Conservation (phyloP, 37 sponge, comb jelly and placozoan species). For the Ephydatia muelleri region DNA sequence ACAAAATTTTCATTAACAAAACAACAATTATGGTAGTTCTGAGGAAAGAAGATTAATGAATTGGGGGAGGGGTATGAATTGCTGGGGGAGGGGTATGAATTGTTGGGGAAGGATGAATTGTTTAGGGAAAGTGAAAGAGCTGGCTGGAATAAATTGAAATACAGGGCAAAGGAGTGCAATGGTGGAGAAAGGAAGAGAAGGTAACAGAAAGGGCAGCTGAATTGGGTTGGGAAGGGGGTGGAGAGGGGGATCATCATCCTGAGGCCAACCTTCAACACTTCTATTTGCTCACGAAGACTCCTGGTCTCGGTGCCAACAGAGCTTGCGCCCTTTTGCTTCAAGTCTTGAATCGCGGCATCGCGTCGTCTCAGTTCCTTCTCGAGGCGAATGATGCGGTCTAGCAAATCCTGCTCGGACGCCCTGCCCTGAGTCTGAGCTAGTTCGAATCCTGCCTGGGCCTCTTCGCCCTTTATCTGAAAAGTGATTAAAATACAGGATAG, state of each 20-base stretch:
- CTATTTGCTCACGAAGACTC: slow-evolving; percentile 13
- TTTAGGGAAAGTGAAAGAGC: neutral
- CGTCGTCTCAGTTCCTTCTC: slow-evolving; percentile 32
- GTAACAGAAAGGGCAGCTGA: neutral
- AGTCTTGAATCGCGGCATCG: slow-evolving; percentile 11
- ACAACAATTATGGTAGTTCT: no score
- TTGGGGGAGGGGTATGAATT: neutral
- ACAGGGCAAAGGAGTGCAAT: neutral
- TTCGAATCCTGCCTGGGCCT: slow-evolving; percentile 22
- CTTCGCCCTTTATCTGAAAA: slow-evolving; percentile 18
- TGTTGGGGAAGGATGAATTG: neutral
- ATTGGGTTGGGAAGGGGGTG: no score
- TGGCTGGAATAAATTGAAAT: neutral
- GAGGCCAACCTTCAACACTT: slow-evolving; percentile 10
- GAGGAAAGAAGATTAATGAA: neutral
- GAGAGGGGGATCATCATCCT: slow-evolving; percentile 6
- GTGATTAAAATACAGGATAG: neutral
- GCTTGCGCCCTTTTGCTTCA: slow-evolving; percentile 4
- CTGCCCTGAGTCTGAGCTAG: neutral
- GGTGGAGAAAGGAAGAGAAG: neutral
- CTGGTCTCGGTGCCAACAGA: slow-evolving; percentile 2
- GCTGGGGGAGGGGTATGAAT: no score
- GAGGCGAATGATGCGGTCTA: slow-evolving; percentile 21
- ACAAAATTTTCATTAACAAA: no score
- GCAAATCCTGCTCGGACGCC: slow-evolving; percentile 20